A percentile compares a stretch with the other conserved stretches of the same genome.
Conservation (phyloP, 2,113 vertebrate species). For the Prionailurus viverrinus region DNA sequence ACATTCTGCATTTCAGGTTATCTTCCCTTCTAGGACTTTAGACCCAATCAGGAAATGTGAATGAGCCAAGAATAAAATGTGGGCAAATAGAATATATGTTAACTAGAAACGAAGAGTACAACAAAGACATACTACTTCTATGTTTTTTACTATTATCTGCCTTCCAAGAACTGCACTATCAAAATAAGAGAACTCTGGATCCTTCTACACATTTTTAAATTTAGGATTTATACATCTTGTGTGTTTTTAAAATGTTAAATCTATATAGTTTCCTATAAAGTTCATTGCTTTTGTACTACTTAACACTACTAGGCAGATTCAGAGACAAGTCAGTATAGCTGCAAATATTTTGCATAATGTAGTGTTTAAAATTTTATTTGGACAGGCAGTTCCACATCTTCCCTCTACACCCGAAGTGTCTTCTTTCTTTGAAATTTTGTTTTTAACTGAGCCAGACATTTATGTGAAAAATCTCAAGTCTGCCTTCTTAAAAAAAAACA, state of each 20-base stretch:
- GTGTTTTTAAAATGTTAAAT: conserved; percentile 40
- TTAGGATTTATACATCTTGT: conserved; percentile 30
- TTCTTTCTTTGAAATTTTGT: not conserved
- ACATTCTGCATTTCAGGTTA: not conserved
- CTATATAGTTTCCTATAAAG: conserved; percentile 16
- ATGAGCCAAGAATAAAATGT: conserved; percentile 35
- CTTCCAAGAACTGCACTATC: not conserved
- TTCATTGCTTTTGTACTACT: not conserved
- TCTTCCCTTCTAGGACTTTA: not conserved
- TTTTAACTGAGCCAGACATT: conserved; percentile 28
- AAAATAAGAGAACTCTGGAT: conserved; percentile 47
- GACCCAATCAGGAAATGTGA: not conserved
- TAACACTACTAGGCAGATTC: not conserved
- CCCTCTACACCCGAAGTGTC: not conserved
- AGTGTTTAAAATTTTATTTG: conserved; percentile 40
- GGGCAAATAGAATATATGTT: not conserved
- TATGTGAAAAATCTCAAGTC: not conserved
- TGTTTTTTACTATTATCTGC: conserved; percentile 29
- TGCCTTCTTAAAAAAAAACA: not conserved
- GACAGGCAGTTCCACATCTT: not conserved
- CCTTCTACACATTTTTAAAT: conserved; percentile 41
- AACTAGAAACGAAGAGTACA: conserved; percentile 48
- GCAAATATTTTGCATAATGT: not conserved
- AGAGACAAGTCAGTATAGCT: not conserved
- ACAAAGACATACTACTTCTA: not conserved